Percentiles rank a stretch among this genome's conserved stretches.
Evolutionary conservation across 2,888 invertebrate genomes (phyloP).

Genomic region (Heliothis peltigera): DNA sequence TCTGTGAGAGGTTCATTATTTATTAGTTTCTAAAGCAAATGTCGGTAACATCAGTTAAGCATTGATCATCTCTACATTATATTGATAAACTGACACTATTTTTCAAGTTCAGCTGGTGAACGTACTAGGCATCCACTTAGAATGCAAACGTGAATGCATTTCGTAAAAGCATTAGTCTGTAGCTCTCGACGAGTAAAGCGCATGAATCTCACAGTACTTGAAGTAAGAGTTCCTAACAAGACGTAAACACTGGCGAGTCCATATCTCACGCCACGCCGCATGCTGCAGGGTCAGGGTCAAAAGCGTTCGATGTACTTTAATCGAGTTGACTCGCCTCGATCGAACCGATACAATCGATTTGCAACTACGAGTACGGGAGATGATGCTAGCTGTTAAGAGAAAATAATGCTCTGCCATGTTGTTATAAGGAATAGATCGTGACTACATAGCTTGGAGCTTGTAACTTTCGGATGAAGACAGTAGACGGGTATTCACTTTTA

Average conservation of each 20-base stretch:
- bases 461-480: conserved; percentile 52
- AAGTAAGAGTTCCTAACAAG: conserved; percentile 59
- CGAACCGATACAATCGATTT: conserved; percentile 74
- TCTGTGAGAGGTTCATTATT: conserved; percentile 25
- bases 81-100: conserved; percentile 24
- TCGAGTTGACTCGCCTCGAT: conserved; percentile 65
- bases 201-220: conserved; percentile 45
- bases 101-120: conserved; percentile 22
- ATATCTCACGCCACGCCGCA: conserved; percentile 68
- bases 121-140: not conserved
- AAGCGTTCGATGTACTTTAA: conserved; percentile 74
- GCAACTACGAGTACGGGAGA: conserved; percentile 67
- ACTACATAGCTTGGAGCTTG: conserved; percentile 59
- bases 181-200: conserved; percentile 31
- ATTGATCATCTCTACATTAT: conserved; percentile 24
- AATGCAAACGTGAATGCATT: conserved; percentile 25
- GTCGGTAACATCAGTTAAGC: conserved; percentile 27
- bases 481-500: conserved; percentile 49
- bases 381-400: conserved; percentile 61
- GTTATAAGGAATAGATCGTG: conserved; percentile 66
- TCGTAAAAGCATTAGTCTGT: conserved; percentile 26
- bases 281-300: conserved; percentile 74
- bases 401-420: conserved; percentile 62
- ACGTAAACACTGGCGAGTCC: conserved; percentile 72
- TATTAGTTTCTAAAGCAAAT: conserved; percentile 23